Base-by-base conservation (phyloP, 2,113 vertebrate species). In the Bubo scandiacus region DNA sequence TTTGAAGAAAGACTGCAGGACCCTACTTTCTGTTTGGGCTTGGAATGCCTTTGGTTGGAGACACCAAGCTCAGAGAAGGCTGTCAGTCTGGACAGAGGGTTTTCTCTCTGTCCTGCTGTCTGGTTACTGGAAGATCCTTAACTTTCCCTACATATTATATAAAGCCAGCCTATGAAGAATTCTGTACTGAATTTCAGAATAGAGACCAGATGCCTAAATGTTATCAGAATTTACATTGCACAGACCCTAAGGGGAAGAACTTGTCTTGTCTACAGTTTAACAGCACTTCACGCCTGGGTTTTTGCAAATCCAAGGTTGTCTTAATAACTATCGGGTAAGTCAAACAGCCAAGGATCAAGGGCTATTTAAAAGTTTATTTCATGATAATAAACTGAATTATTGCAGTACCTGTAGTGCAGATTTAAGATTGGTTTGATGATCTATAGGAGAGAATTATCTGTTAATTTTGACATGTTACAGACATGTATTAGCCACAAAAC, bases 71-170 rank as follows among this genome's bases (percentile, higher is more conserved):
- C 16, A 40, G 11, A 67, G 27, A 61, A 5, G 5, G 5, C 6
- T 73, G 15, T 2, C 2, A 1, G 27, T 25, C 14, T 36, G 5
- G 32, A 13, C 8, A 21, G 23, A 51, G 20, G 7, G 0, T 30
- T 17, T 49, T 79, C 4, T 40, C 2, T 49, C 51, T 66, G 3
- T 2, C 4, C 1, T 34, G 15, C 9, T 74, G 12, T 18, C 5
- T 79, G 5, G 3, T 63, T 63, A 58, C 11, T 20, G 3, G 4
- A 11, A 68, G n/a, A 51, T 61, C n/a, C 3, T 47, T 47, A 57
- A 38, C 12, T 61, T 80, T n/a, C 17, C 4, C 10, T 38, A 5
- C 0, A 0, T 21, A 10, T 19, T 42, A 11, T 32, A n/a, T 23
- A 52, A 59, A 77, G 47, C 36, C 7, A 51, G 1, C 2, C 2